These are phyloP conservation scores for Terebella lapidaria DNA, from an alignment of 2,888 invertebrate species.

Conservation along the genomic window DNA sequence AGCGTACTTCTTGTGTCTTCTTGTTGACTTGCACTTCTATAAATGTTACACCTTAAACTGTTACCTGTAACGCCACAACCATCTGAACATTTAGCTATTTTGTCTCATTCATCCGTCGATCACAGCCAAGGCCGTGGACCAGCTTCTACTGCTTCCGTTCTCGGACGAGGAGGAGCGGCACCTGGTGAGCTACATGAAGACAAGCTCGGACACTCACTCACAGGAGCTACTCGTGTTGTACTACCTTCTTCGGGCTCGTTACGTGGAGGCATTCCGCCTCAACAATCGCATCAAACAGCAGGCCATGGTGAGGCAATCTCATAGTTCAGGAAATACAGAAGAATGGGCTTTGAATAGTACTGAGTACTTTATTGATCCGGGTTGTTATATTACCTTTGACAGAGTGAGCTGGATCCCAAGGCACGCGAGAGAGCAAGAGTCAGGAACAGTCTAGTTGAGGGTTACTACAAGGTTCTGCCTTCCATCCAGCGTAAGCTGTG, in stretches of 20 bases:
- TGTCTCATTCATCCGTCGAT: too few species aligned
- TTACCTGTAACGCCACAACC: too few species aligned
- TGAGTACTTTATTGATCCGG: too few species aligned
- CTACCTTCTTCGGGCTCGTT: neutral
- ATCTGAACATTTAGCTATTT: too few species aligned
- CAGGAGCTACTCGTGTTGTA: neutral
- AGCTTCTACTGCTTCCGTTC: slow-evolving; percentile 64
- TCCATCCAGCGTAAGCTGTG: neutral
- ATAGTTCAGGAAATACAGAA: too few species aligned
- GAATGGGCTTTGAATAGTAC: too few species aligned
- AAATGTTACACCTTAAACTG: too few species aligned
- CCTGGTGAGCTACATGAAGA: slow-evolving; percentile 65
- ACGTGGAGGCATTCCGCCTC: neutral
- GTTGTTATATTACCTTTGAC: neutral
- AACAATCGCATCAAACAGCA: neutral
- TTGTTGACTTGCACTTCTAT: too few species aligned
- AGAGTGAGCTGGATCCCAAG: neutral
- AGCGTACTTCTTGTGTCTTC: too few species aligned
- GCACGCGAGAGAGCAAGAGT: neutral
- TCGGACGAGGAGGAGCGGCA: slow-evolving; percentile 64
- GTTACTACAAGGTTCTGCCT: neutral
- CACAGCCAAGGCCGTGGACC: slow-evolving; percentile 54
- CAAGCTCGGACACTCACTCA: neutral
- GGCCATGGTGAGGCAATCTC: neutral
- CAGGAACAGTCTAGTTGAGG: neutral